Percentiles rank a stretch among this genome's conserved stretches.
phyloP scores from a whole-genome alignment of 2,797 vertebrate genomes.

The Pseudochirops cupreus region DNA sequence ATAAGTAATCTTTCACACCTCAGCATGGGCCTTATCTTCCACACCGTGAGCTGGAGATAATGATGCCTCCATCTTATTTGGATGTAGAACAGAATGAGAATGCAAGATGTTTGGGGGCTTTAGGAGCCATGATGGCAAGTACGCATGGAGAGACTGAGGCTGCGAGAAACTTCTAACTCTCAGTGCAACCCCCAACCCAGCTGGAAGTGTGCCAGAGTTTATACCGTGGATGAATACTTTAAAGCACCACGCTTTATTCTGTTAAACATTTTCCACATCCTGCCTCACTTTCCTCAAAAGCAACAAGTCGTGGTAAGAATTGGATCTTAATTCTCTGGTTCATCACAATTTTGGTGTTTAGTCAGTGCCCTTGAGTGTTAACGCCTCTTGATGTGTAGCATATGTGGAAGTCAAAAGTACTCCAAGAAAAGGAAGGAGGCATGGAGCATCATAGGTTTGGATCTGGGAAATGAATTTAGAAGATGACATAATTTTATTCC shows the following conservation, averaged over 20 bases:
- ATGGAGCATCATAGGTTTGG: background rate
- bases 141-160: background rate
- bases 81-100: background rate
- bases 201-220: background rate
- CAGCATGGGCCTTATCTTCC: background rate
- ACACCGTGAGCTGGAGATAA: background rate
- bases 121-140: background rate
- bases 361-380: constrained; percentile 33
- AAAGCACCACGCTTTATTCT: background rate
- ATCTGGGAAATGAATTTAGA: background rate
- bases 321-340: background rate
- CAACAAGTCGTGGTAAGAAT: constrained; percentile 47
- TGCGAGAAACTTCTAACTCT: background rate
- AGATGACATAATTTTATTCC: rapidly evolving
- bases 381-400: constrained; percentile 59
- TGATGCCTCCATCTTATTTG: background rate
- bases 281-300: constrained; percentile 51
- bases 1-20: background rate
- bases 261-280: background rate
- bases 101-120: background rate
- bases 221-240: background rate
- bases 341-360: background rate
- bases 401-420: constrained; percentile 32
- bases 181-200: background rate
- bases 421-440: background rate